Conservation (phyloP, 2,113 vertebrate species). For the Erythrocebus patas region DNA sequence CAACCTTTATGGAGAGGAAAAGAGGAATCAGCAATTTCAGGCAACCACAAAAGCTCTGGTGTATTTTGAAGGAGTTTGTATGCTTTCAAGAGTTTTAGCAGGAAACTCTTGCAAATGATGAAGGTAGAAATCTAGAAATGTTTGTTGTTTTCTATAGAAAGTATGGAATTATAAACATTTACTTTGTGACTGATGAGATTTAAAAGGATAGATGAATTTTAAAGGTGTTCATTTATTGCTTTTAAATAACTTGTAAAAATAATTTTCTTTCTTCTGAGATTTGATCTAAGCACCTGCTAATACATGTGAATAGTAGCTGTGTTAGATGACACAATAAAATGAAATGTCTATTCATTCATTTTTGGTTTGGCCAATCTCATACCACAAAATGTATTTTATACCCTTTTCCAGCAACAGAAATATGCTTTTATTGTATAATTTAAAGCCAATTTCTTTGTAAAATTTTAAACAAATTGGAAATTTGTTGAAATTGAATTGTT, state of each 20-base stretch:
- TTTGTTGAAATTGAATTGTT: conserved; percentile 55
- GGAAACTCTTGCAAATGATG: background rate
- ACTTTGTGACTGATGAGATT: conserved; percentile 1
- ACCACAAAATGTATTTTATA: background rate
- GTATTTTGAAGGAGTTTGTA: background rate
- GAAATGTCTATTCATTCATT: conserved; percentile 21
- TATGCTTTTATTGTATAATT: conserved; percentile 1
- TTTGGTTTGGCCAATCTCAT: conserved; percentile 30
- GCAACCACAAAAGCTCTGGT: background rate
- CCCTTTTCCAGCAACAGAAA: conserved; percentile 30
- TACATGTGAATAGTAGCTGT: background rate
- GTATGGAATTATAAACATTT: background rate
- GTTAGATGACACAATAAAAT: background rate
- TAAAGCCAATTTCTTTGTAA: conserved; percentile 47
- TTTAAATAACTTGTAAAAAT: conserved; percentile 37
- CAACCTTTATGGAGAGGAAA: background rate
- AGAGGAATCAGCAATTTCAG: background rate
- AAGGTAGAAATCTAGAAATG: background rate
- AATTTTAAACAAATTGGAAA: conserved; percentile 47
- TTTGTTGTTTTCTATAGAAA: background rate
- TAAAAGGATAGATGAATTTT: background rate
- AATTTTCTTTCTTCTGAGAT: conserved; percentile 39
- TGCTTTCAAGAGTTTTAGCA: background rate
- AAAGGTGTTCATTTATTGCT: conserved; percentile 15
- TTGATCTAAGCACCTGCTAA: conserved; percentile 20